phyloP scores from a whole-genome alignment of 2,888 invertebrate species.

The Petrolisthes manimaculis region DNA sequence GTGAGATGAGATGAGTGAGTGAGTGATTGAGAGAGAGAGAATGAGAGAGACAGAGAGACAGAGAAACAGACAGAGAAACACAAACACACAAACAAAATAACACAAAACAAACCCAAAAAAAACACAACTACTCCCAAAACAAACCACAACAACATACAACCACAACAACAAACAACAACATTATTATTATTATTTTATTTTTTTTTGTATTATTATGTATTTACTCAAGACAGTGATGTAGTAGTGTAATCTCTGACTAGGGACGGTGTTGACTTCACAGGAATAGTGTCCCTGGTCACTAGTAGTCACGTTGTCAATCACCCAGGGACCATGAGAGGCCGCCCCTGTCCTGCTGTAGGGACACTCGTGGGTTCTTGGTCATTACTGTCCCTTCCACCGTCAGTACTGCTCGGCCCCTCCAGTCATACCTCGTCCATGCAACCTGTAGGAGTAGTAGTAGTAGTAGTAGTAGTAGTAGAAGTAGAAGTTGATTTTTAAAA shows the following conservation, averaged over 20 bases:
- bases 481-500: no score
- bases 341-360: constrained; percentile 20
- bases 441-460: neutral
- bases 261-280: constrained; percentile 24
- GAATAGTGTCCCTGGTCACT: constrained; percentile 15
- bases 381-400: constrained; percentile 29
- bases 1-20: no score
- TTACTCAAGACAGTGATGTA: constrained; percentile 14
- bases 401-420: constrained; percentile 29
- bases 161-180: no score
- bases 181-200: no score
- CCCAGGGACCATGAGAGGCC: constrained; percentile 13
- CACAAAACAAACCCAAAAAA: no score
- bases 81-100: no score
- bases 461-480: neutral
- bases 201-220: no score
- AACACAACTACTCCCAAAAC: no score
- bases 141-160: no score
- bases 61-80: no score
- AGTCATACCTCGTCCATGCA: constrained; percentile 25
- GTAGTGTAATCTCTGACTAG: neutral
- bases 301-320: constrained; percentile 19
- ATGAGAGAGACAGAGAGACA: no score
- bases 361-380: constrained; percentile 32
- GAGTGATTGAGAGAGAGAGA: no score